Conservation (phyloP, 92 coral and sea anemone genomes). For the Micromussa lordhowensis region DNA sequence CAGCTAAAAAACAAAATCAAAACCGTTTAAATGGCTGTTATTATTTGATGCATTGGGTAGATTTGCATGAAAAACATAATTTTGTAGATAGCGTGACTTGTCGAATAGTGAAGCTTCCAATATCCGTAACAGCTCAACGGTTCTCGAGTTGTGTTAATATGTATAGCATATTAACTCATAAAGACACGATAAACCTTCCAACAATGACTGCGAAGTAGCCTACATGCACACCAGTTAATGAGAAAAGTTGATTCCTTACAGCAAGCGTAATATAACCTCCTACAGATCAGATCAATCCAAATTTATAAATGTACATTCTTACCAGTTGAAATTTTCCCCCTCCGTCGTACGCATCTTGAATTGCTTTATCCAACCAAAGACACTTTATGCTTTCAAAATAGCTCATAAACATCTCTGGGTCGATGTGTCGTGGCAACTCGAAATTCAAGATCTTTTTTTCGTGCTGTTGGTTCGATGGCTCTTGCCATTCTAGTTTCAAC, state of each 20-base stretch:
- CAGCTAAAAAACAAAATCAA: no score
- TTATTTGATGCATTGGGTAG: no score
- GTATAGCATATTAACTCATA: constrained; percentile 22
- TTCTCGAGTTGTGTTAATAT: constrained; percentile 2
- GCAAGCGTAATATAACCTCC: not conserved
- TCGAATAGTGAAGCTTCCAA: not conserved
- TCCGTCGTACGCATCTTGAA: constrained; percentile 89
- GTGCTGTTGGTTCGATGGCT: constrained; percentile 71
- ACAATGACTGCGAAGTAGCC: no score
- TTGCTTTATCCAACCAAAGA: constrained; percentile 92
- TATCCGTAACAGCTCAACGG: no score
- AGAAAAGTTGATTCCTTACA: no score
- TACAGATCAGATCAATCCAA: not conserved
- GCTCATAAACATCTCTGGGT: constrained; percentile 88
- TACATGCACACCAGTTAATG: no score
- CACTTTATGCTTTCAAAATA: constrained; percentile 83
- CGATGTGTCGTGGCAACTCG: constrained; percentile 94
- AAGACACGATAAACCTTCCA: not conserved
- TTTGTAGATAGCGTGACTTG: not conserved
- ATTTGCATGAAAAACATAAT: not conserved
- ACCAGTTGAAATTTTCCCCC: constrained; percentile 98
- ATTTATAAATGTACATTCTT: constrained; percentile 41
- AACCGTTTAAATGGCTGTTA: no score
- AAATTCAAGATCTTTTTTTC: constrained; percentile 88
- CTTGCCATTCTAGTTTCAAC: constrained; percentile 89